Evolutionary conservation across 2,113 vertebrate genomes (phyloP), one percentile per base, ranked within the genome.

Genomic region (Ctenodactylus gundi): DNA sequence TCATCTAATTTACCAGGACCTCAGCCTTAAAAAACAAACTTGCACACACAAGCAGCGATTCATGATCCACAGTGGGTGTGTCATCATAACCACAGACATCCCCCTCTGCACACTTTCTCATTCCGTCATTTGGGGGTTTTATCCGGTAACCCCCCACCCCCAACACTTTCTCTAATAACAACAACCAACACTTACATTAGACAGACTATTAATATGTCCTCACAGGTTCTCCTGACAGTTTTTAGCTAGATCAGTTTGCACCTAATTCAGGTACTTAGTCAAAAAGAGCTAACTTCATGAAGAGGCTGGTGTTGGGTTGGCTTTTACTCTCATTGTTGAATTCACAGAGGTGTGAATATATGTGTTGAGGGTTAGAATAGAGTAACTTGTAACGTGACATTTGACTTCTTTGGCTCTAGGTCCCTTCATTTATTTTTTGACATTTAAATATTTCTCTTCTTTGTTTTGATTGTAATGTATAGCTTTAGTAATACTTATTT

Each of bases 151-250:
- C 70, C 62, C 36, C 95, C 94, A 91, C 23, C 72, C 65, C 41
- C 49, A n/a, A n/a, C n/a, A n/a, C n/a, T 58, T 96, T 67, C 87
- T 97, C 39, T 65, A 90, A 73, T 36, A 76, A 58, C 85, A 90
- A 55, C 84, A 73, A 93, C 82, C 82, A 96, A 78, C 67, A 51
- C 68, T 96, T 93, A 93, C 97, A 92, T 97, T 97, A 97, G 98
- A 97, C 89, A 96, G 83, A 60, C 72, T 96, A 49, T 76, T 97
- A 95, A 75, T 93, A 94, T 94, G 67, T 96, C 92, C 97, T 62
- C 95, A 73, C 34, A 85, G 68, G 83, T 96, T 92, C 62, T 88
- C 80, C 93, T 55, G 90, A 73, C 82, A 53, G 55, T 90, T 90
- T 95, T 81, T 86, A 91, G 73, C 57, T 82, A 55, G 83, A 75